Evolutionary conservation across 2,113 vertebrate genomes (phyloP).

Genomic region (Sprattus sprattus): DNA sequence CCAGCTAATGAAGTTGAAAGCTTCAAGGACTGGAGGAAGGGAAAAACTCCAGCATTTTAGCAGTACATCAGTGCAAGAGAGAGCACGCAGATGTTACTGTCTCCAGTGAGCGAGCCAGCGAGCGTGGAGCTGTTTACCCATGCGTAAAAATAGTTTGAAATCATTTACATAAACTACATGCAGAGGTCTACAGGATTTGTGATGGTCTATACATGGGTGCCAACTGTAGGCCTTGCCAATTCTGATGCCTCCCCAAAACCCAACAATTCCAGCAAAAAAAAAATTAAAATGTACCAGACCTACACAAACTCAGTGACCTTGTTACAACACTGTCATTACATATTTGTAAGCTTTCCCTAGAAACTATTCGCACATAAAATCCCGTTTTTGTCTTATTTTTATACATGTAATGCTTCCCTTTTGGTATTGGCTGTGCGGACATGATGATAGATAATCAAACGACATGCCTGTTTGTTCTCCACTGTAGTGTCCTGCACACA

Average conservation of each 20-base stretch:
- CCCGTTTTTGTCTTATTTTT: not conserved
- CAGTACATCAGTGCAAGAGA: not conserved
- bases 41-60: not conserved
- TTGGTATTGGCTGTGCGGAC: not conserved
- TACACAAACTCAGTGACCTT: not conserved
- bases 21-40: constrained; percentile 16
- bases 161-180: not conserved
- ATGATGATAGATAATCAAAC: not conserved
- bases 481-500: too few species aligned
- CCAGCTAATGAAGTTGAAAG: constrained; percentile 42
- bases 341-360: not conserved
- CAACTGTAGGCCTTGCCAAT: not conserved
- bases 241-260: not conserved
- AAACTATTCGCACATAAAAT: not conserved
- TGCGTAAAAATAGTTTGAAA: constrained; percentile 12
- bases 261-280: not conserved
- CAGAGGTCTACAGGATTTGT: not conserved
- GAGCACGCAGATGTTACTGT: not conserved
- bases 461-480: not conserved
- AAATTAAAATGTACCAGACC: not conserved
- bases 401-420: not conserved
- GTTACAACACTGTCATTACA: not conserved
- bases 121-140: not conserved
- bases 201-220: not conserved
- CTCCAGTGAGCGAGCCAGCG: not conserved